These are phyloP conservation scores for Myopa tessellatipennis DNA, from an alignment of 2,888 invertebrate species.

Conservation along the genomic window DNA sequence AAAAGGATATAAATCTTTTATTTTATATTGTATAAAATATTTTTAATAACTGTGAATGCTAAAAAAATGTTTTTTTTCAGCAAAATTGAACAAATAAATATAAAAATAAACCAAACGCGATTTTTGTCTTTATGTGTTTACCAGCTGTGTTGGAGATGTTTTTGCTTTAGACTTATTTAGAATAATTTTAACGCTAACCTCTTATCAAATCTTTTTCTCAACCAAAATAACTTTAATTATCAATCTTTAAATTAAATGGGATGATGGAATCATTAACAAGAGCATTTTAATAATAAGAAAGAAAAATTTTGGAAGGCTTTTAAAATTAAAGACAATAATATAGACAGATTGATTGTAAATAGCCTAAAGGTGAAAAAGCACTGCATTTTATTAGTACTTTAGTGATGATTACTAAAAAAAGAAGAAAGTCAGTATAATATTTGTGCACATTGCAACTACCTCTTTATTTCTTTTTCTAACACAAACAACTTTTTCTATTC, in stretches of 20 bases:
- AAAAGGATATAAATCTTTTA: conserved; percentile 62
- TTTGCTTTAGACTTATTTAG: background rate
- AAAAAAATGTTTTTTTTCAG: conserved; percentile 63
- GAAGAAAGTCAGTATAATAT: conserved; percentile 59
- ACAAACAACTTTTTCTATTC: conserved; percentile 22
- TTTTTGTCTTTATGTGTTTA: conserved; percentile 48
- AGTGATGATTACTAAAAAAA: conserved; percentile 25
- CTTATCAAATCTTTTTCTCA: background rate
- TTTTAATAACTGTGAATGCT: conserved; percentile 69
- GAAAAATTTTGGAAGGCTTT: conserved; percentile 8
- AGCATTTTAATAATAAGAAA: conserved; percentile 42
- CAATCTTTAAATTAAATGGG: conserved; percentile 52
- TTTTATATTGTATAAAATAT: conserved; percentile 69
- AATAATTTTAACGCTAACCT: background rate
- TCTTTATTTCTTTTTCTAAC: conserved; percentile 17
- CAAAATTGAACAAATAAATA: conserved; percentile 50
- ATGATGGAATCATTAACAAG: conserved; percentile 66
- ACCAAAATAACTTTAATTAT: background rate
- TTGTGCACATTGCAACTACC: background rate
- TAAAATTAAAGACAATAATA: background rate
- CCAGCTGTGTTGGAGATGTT: background rate
- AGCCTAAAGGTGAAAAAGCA: background rate
- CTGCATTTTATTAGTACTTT: background rate
- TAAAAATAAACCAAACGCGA: conserved; percentile 48
- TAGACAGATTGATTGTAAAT: background rate